Base-by-base conservation (phyloP, 2,888 invertebrate genomes). In the Rhorus exstirpatorius region DNA sequence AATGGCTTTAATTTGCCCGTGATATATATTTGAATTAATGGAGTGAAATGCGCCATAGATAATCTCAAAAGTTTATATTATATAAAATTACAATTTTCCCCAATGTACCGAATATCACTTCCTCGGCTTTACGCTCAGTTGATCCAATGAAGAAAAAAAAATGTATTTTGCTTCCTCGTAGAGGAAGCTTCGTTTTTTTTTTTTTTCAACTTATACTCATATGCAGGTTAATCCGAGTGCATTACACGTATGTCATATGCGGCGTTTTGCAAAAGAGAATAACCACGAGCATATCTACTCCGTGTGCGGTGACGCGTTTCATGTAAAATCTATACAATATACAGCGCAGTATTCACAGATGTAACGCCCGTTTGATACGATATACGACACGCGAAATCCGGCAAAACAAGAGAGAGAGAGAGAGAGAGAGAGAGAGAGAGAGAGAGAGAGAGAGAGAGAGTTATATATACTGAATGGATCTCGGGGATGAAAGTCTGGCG, bases 211-310 rank as follows among this genome's bases (percentile, higher is more conserved):
- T n/a, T n/a, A n/a, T n/a, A 49, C 14, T 1, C n/a, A 17, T 49
- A 17, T 49, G 21, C n/a, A n/a, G 12, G 38, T 53, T 53, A 63
- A 53, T 49, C 44, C 7, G n/a, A 17, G 60, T 3, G 21, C 14
- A 24, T 49, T 78, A 74, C 71, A 76, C 81, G 81, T 81, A 75
- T 65, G 53, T 76, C 49, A n/a, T 14, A 8, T 38, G 24, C 53
- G 19, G 14, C 77, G 41, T 41, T 60, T 17, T 67, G 60, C 44
- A 67, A 35, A 60, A 77, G 67, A 46, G 60, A 68, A 68, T 58
- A 46, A 49, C 61, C 21, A 14, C 46, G 17, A 8, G 38, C 12
- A 41, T 46, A 26, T 19, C 31, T 35, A 21, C 12, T 3, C 7
- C 35, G 21, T 17, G 17, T 17, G n/a, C n/a, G n/a, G n/a, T 14